Evolutionary conservation across 2,797 vertebrate genomes (phyloP), one percentile per base, ranked within the genome.

Genomic region (Fistularia commersonii): DNA sequence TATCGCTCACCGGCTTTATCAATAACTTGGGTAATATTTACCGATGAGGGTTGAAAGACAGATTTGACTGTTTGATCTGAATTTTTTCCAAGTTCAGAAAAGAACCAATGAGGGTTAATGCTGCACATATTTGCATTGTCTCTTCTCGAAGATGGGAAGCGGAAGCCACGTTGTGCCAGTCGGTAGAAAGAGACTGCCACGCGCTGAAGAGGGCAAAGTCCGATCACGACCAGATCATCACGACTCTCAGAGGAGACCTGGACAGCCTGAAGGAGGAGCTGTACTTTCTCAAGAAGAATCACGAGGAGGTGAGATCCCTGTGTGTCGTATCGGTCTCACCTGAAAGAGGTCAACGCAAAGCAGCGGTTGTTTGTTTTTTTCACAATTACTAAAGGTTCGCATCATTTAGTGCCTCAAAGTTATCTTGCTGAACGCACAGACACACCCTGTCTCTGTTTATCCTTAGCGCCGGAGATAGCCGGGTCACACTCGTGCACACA

Each of bases 211-310:
- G 89, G 58, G 90, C 86, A 1, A 93, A 92, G 85, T 84, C 89
- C 0, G 88, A 91, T 62, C 90, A 92, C 0, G 85, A 89, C 47
- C 88, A 90, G 74, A 69, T 91, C 54, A 89, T 88, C 3, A 57
- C 79, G 45, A 89, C 87, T 0, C 86, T 93, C 59, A 69, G 79
- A 45, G 87, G 88, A 43, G 90, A 92, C 54, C 79, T 93, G 67
- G 90, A 91, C 55, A 90, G 90, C 75, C 84, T 92, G 73, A 90
- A 90, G 79, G 89, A 90, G 63, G 90, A 92, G 78, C 82, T 91
- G 11, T 89, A 87, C 70, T 90, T 89, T 73, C 84, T 93, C 48
- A 90, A 90, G 75, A 92, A 89, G 67, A 91, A 91, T 64, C 90
- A 93, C 11, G 85, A 89, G 0, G 90, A 92, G 90, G 91, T 92